Evolutionary conservation across 2,888 invertebrate genomes (phyloP).

Genomic region (Dysmachus trigonus): DNA sequence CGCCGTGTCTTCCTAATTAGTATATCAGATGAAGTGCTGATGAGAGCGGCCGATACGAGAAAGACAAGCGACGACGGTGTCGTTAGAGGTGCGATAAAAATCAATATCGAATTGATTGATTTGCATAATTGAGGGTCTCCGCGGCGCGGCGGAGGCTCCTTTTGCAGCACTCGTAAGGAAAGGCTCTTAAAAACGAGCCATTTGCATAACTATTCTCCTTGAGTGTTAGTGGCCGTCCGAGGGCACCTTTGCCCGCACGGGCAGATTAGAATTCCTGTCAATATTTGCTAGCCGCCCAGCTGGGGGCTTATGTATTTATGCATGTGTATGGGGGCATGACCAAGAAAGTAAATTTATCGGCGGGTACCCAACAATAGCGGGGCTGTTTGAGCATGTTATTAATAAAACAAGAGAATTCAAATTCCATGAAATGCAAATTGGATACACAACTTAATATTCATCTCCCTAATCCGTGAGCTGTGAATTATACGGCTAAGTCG

Average conservation of each 20-base stretch:
- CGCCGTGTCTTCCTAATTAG: constrained; percentile 20
- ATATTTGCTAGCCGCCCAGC: constrained; percentile 27
- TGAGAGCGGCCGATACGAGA: neutral
- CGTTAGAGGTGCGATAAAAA: constrained; percentile 32
- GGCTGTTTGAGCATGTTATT: neutral
- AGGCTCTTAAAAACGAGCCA: neutral
- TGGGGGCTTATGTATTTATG: constrained; percentile 1
- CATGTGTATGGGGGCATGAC: neutral
- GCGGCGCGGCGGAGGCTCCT: neutral
- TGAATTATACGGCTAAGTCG: constrained; percentile 27
- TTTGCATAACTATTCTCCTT: constrained; percentile 24
- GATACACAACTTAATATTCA: constrained; percentile 35
- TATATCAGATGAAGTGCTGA: constrained; percentile 29
- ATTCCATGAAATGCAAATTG: constrained; percentile 34
- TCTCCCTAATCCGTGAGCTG: constrained; percentile 27
- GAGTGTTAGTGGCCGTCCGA: neutral
- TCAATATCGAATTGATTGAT: constrained; percentile 32
- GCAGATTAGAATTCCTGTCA: constrained; percentile 9
- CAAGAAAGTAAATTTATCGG: constrained; percentile 14
- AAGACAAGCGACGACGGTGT: constrained; percentile 10
- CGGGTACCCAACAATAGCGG: neutral
- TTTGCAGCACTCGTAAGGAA: neutral
- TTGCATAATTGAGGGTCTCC: constrained; percentile 33
- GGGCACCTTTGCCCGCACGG: neutral
- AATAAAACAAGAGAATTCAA: constrained; percentile 39